A percentile compares a stretch with the other conserved stretches of the same genome.
Conservation (phyloP, 2,888 invertebrate genomes). For the Zaprionus bogoriensis region DNA sequence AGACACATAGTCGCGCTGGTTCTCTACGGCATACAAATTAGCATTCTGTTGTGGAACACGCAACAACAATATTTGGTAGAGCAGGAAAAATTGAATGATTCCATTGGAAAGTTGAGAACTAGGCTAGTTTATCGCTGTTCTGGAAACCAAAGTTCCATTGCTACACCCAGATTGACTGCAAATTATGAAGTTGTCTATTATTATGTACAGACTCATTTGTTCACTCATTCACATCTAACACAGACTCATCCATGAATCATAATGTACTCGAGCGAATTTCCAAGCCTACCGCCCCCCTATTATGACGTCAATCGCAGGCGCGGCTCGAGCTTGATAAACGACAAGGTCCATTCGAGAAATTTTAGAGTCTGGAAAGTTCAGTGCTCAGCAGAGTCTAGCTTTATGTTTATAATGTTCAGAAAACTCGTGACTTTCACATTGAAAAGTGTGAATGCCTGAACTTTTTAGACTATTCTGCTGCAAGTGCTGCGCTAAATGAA, state of each 20-base stretch:
- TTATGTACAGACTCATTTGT: conserved; percentile 38
- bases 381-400: conserved; percentile 14
- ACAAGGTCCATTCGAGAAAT: conserved; percentile 13
- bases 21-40: conserved; percentile 37
- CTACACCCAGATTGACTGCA: neutral
- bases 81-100: no score
- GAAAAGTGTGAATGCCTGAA: conserved; percentile 51
- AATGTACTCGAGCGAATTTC: conserved; percentile 6
- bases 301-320: conserved; percentile 58
- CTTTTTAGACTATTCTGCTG: conserved; percentile 7
- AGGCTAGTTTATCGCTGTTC: conserved; percentile 7
- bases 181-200: conserved; percentile 27
- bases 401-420: conserved; percentile 1
- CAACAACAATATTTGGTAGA: conserved; percentile 6
- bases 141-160: neutral
- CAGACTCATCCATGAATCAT: conserved; percentile 51
- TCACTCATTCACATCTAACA: conserved; percentile 12
- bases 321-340: neutral
- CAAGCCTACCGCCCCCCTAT: conserved; percentile 1
- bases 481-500: conserved; percentile 1
- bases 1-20: conserved; percentile 1
- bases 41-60: conserved; percentile 29
- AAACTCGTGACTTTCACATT: conserved; percentile 43
- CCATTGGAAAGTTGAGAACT: conserved; percentile 21
- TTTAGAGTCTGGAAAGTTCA: conserved; percentile 40